Conservation (phyloP, 2,797 vertebrate genomes). For the Borostomias antarcticus region DNA sequence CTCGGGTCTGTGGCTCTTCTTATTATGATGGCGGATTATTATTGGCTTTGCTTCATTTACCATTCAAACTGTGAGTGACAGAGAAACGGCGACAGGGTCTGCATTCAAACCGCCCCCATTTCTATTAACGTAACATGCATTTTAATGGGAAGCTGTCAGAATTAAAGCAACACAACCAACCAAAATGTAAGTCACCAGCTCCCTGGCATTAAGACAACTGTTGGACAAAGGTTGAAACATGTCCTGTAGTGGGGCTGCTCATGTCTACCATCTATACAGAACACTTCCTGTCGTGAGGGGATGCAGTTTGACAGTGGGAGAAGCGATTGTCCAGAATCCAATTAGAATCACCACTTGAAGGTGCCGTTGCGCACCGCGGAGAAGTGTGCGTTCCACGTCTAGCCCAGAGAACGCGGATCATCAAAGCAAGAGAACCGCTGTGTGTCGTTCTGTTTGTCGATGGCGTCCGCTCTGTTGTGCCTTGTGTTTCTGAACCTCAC, state of each 20-base stretch:
- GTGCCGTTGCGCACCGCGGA: neutral
- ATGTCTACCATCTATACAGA: neutral
- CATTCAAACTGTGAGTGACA: conserved; percentile 40
- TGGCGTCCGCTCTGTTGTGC: conserved; percentile 39
- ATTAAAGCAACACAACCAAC: neutral
- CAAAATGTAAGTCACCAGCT: neutral
- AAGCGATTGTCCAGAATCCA: neutral
- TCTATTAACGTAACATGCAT: conserved; percentile 27
- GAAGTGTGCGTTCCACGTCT: neutral
- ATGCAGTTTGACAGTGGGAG: too few species aligned
- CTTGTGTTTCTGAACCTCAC: conserved; percentile 45
- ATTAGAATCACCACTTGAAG: neutral
- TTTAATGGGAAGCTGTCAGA: conserved; percentile 34
- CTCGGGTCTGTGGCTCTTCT: conserved; percentile 39
- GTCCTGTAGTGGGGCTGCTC: neutral
- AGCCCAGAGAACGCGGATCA: neutral
- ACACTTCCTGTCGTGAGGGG: neutral
- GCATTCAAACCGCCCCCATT: conserved; percentile 17
- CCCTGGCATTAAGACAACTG: neutral
- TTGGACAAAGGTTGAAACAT: neutral
- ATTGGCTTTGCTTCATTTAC: conserved; percentile 58
- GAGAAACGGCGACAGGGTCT: conserved; percentile 25
- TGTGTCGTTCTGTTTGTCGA: neutral
- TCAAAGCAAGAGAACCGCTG: neutral
- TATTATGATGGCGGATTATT: conserved; percentile 55